Conservation (phyloP, 2,888 invertebrate genomes). For the Ormia ochracea region DNA sequence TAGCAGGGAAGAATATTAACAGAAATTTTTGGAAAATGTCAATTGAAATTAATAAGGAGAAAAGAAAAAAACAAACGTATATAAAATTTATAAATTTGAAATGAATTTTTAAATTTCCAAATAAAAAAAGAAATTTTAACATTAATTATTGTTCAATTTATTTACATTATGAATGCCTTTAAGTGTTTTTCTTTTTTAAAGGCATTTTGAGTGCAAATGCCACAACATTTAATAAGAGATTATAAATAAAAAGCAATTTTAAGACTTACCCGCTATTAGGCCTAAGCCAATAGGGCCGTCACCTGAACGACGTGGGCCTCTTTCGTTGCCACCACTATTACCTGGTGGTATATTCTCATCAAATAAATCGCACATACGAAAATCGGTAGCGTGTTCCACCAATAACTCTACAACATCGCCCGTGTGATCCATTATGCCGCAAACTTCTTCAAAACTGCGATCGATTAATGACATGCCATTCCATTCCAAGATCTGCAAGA, state of each 20-base stretch:
- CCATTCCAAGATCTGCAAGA: constrained; percentile 89
- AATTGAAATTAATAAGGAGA: constrained; percentile 31
- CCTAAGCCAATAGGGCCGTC: constrained; percentile 76
- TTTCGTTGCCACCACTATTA: constrained; percentile 73
- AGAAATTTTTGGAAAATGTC: constrained; percentile 24
- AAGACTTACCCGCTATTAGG: constrained; percentile 75
- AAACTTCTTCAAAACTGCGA: constrained; percentile 95
- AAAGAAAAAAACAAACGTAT: constrained; percentile 32
- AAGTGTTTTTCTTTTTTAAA: constrained; percentile 1
- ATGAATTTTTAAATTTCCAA: background rate
- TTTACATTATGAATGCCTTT: constrained; percentile 52
- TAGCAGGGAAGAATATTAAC: constrained; percentile 37
- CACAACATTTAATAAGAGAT: constrained; percentile 45
- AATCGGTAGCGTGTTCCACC: constrained; percentile 88
- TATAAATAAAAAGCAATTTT: background rate
- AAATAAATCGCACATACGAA: constrained; percentile 83
- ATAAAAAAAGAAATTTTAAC: background rate
- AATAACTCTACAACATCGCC: constrained; percentile 91
- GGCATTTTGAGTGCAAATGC: constrained; percentile 38
- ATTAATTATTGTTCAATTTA: background rate
- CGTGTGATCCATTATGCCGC: constrained; percentile 90
- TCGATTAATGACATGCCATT: constrained; percentile 91
- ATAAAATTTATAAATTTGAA: constrained; percentile 27
- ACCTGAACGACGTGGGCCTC: constrained; percentile 76
- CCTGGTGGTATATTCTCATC: constrained; percentile 83